phyloP scores from a whole-genome alignment of 2,888 invertebrate species.

The Nomada hirtipes region DNA sequence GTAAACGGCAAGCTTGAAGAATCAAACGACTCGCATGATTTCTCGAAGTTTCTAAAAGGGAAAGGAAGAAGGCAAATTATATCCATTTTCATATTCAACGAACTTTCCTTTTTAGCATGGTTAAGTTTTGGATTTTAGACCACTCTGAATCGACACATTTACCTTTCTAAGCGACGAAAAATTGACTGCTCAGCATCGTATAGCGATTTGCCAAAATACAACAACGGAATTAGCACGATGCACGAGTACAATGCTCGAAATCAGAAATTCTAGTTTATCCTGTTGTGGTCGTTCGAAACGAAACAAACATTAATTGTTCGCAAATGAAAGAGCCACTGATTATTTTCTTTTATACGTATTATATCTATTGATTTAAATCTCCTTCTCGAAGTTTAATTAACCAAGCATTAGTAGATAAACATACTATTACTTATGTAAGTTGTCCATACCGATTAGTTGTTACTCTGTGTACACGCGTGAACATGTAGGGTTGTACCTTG shows the following conservation, averaged over 20 bases:
- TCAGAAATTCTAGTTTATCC: slow-evolving; percentile 21
- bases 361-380: neutral
- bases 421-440: neutral
- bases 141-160: neutral
- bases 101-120: slow-evolving; percentile 41
- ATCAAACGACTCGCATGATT: slow-evolving; percentile 5
- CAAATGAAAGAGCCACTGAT: slow-evolving; percentile 17
- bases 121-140: slow-evolving; percentile 27
- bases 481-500: slow-evolving; percentile 40
- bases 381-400: neutral
- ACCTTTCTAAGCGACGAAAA: slow-evolving; percentile 2
- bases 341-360: neutral
- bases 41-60: slow-evolving; percentile 43
- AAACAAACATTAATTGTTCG: slow-evolving; percentile 42
- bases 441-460: neutral
- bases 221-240: slow-evolving; percentile 47
- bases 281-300: slow-evolving; percentile 39
- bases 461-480: neutral
- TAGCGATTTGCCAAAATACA: slow-evolving; percentile 32
- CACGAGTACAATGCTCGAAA: slow-evolving; percentile 24
- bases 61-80: slow-evolving; percentile 68
- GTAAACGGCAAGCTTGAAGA: slow-evolving; percentile 36
- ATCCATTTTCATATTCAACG: slow-evolving; percentile 17
- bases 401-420: slow-evolving; percentile 9
- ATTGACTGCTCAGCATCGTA: slow-evolving; percentile 54